Conservation (phyloP, 2,888 invertebrate species). For the Eupeodes latifasciatus region DNA sequence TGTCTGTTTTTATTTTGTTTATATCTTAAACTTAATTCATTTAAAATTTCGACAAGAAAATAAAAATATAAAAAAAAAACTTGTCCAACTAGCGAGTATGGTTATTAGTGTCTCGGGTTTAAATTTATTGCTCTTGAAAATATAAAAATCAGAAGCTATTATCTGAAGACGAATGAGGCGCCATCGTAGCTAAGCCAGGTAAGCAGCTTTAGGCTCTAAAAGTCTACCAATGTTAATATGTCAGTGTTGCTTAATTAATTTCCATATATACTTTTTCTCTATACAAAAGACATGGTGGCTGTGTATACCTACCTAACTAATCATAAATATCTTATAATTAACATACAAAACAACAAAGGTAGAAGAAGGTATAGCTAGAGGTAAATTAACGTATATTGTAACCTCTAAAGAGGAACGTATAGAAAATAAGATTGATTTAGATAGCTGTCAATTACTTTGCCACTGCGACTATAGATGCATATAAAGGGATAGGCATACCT, state of each 20-base stretch:
- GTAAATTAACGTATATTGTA: too few species aligned
- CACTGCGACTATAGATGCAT: not conserved
- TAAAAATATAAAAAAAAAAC: constrained; percentile 33
- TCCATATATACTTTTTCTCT: constrained; percentile 29
- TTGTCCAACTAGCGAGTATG: constrained; percentile 28
- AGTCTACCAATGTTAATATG: constrained; percentile 12
- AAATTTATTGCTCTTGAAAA: constrained; percentile 29
- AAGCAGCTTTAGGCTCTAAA: constrained; percentile 25
- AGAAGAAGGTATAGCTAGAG: not conserved
- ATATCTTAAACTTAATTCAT: not conserved
- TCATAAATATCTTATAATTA: not conserved
- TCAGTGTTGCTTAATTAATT: constrained; percentile 56
- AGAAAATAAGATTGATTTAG: constrained; percentile 28
- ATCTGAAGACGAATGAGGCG: constrained; percentile 43
- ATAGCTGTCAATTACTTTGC: not conserved
- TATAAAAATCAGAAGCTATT: constrained; percentile 50
- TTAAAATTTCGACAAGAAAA: not conserved
- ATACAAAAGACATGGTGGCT: too few species aligned
- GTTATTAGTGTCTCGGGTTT: constrained; percentile 42
- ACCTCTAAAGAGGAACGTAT: too few species aligned
- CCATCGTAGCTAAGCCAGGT: constrained; percentile 32
- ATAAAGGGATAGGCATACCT: not conserved
- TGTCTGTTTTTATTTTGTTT: not conserved
- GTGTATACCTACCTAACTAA: not conserved
- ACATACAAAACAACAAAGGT: not conserved